phyloP scores from a whole-genome alignment of 2,113 vertebrate genomes.

The Peromyscus leucopus region DNA sequence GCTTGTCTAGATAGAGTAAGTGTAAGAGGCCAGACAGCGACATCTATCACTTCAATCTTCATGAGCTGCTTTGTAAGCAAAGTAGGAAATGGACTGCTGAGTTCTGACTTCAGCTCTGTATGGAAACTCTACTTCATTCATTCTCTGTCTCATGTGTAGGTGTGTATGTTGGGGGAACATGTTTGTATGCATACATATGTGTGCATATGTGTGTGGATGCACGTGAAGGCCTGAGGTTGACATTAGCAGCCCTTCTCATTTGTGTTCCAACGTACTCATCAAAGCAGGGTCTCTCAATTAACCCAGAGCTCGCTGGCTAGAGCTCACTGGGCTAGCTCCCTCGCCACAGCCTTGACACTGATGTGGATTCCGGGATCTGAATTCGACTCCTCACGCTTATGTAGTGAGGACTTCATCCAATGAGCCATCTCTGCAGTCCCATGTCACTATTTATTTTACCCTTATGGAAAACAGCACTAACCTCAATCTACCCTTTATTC shows the following conservation, averaged over 20 bases:
- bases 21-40: not conserved
- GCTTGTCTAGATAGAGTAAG: conserved; percentile 26
- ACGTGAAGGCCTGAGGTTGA: not conserved
- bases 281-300: not conserved
- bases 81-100: not conserved
- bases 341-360: not conserved
- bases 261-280: not conserved
- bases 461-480: not conserved
- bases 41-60: not conserved
- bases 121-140: not conserved
- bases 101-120: not conserved
- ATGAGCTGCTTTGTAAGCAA: conserved; percentile 2
- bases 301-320: not conserved
- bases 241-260: not conserved
- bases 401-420: no score
- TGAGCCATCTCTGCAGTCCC: not conserved
- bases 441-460: not conserved
- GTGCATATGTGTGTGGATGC: not conserved
- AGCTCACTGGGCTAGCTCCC: not conserved
- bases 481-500: not conserved
- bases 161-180: not conserved
- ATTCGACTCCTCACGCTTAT: not conserved
- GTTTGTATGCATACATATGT: not conserved
- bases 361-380: not conserved
- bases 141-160: not conserved